Conservation (phyloP, 2,888 invertebrate species). For the Tridacna gigas region DNA sequence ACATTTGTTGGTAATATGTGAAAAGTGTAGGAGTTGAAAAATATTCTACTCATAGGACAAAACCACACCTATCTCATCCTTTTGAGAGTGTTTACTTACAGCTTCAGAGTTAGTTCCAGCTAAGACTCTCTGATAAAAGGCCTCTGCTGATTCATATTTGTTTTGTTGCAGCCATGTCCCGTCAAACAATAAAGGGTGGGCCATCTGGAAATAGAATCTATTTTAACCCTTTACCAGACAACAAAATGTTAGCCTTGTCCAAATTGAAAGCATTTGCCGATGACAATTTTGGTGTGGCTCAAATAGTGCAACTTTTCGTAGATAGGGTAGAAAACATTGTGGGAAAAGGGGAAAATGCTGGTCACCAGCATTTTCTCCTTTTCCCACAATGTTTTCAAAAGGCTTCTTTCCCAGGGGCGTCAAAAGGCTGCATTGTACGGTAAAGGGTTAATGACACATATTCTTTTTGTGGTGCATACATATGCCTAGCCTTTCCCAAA, state of each 20-base stretch:
- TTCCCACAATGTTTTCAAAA: not conserved
- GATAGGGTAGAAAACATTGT: not conserved
- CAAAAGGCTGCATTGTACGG: too few relatives aligned
- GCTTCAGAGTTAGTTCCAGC: conserved; percentile 63
- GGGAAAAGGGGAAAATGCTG: not conserved
- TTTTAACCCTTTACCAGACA: not conserved
- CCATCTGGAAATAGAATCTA: conserved; percentile 57
- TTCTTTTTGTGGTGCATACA: too few relatives aligned
- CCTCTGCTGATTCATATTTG: conserved; percentile 78
- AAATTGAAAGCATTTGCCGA: too few relatives aligned
- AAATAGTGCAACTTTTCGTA: too few relatives aligned
- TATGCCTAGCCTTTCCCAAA: too few relatives aligned
- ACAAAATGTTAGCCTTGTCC: too few relatives aligned
- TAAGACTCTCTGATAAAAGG: conserved; percentile 68
- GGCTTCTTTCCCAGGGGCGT: not conserved
- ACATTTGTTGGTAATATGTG: too few relatives aligned
- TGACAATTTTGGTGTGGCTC: too few relatives aligned
- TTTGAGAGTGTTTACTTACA: conserved; percentile 4
- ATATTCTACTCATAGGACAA: not conserved
- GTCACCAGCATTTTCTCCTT: conserved; percentile 10
- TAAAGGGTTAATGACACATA: too few relatives aligned
- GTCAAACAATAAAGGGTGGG: conserved; percentile 75
- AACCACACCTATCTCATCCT: not conserved
- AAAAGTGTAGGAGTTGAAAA: too few relatives aligned
- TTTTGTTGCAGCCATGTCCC: conserved; percentile 76